Evolutionary conservation across 92 coral and sea anemone genomes (phyloP), one percentile per base, ranked within the genome.

Genomic region (Actinostola sp.): DNA sequence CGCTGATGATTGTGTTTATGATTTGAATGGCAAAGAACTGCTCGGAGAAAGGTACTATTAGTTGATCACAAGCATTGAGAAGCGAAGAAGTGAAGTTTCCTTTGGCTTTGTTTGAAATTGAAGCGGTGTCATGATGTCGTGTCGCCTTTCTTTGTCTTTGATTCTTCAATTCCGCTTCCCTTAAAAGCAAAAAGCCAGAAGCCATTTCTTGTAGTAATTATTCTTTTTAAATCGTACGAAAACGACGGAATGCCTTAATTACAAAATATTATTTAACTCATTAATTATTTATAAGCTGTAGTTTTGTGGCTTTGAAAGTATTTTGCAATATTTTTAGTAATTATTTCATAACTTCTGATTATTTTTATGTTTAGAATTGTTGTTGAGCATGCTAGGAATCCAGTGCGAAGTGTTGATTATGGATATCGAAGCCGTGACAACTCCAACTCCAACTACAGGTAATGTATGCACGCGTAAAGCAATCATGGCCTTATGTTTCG

Each of bases 341-440:
- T n/a, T 19, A 46, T 6, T 16, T 13, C 5, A 46, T 46, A 19
- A n/a, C n/a, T n/a, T n/a, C n/a, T 52, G 3, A 19, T 28, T 41
- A n/a, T 19, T 17, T 71, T 59, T 31, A 2, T 61, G 68, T 70
- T 26, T 45, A 94, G 98, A 75, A 90, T 94, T 64, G 86, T 94
- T 4, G 97, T 94, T 26, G 98, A 94, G 66, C 98, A 91, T 86
- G 96, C 98, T 21, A 82, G 97, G 70, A 92, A 94, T 68, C 98
- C 98, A 21, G 84, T 86, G n/a, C 71, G 92, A 61, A 84, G 80
- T 44, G 79, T 63, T 20, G 98, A 94, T 70, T 94, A 85, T 70
- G 98, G 98, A 5, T 91, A 88, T 55, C 76, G 88, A 29, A 90
- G 92, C 49, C 70, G 72, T n/a, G 73, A 80, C 29, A 71, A 86